Percentiles rank a stretch among this genome's conserved stretches.
These are phyloP conservation scores for Eueremaeus valkanovi DNA, from an alignment of 2,888 invertebrate genomes.

Conservation along the genomic window DNA sequence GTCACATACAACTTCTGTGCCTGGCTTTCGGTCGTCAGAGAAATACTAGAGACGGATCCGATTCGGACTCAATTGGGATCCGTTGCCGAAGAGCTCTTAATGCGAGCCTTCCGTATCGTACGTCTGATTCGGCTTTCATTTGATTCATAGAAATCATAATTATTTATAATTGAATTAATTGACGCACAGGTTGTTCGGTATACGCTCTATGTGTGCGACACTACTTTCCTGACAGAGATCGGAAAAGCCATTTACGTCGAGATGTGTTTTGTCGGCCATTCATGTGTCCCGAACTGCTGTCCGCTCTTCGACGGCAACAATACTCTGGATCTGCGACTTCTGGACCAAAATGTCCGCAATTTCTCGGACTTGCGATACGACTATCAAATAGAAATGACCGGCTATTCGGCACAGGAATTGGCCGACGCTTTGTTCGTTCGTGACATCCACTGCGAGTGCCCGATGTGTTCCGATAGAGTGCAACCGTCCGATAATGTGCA, in stretches of 20 bases:
- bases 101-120: not conserved
- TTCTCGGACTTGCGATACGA: not conserved
- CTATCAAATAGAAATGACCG: slow-evolving; percentile 16
- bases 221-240: not conserved
- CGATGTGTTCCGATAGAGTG: not conserved
- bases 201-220: not conserved
- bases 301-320: not conserved
- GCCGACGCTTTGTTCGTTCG: not conserved
- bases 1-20: not conserved
- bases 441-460: not conserved
- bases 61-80: not conserved
- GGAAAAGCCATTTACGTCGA: slow-evolving; percentile 12
- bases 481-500: not conserved
- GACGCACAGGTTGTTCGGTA: not conserved
- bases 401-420: not conserved
- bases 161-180: not conserved
- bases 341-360: not conserved
- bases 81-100: not conserved
- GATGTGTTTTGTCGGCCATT: slow-evolving; percentile 5
- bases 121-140: not conserved
- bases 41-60: not conserved
- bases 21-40: not conserved
- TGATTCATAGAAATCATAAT: not conserved
- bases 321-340: not conserved
- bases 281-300: slow-evolving; percentile 5